Conservation (phyloP, 2,888 invertebrate species). For the Halictus ligatus region DNA sequence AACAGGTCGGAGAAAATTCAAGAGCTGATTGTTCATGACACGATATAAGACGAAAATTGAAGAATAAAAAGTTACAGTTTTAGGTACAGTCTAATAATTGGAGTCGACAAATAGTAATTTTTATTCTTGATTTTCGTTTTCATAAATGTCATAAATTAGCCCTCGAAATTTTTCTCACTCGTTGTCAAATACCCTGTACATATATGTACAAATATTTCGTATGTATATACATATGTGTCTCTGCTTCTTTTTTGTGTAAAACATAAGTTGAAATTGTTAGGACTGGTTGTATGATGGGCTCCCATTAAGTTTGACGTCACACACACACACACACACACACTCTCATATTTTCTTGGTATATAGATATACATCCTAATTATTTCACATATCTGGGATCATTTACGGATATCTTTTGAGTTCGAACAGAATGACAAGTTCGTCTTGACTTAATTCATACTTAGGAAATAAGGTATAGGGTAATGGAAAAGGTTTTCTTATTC, state of each 20-base stretch:
- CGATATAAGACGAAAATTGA: background rate
- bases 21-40: background rate
- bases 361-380: constrained; percentile 47
- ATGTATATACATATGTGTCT: constrained; percentile 25
- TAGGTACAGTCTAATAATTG: too few relatives aligned
- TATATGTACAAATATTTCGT: background rate
- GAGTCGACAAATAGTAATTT: background rate
- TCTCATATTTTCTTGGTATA: constrained; percentile 46
- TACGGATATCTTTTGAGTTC: constrained; percentile 36
- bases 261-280: constrained; percentile 29
- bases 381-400: constrained; percentile 49
- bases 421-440: constrained; percentile 63
- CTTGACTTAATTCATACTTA: constrained; percentile 46
- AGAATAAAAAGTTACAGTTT: background rate
- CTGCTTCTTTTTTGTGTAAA: constrained; percentile 26
- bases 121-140: background rate
- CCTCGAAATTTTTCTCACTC: background rate
- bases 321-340: constrained; percentile 47
- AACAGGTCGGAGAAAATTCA: background rate
- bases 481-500: constrained; percentile 28
- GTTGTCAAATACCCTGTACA: background rate
- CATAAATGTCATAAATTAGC: background rate
- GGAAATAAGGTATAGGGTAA: constrained; percentile 16
- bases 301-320: constrained; percentile 50
- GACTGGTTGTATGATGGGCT: constrained; percentile 37